Evolutionary conservation across 2,113 vertebrate species (phyloP), one percentile per base, ranked within the genome.

Genomic region (Oryzias celebensis): DNA sequence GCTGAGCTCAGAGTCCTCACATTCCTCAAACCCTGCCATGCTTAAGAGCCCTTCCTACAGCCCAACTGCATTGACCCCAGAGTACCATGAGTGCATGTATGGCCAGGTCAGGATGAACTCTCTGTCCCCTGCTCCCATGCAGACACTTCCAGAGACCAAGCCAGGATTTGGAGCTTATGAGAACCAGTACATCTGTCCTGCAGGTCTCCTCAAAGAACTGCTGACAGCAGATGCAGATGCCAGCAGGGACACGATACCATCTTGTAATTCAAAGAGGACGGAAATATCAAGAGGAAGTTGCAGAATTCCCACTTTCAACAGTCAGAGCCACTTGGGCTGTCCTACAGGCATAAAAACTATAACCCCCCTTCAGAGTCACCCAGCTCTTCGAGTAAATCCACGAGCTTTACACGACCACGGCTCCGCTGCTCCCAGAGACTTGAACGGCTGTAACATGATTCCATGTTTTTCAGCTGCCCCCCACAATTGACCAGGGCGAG

Each of bases 171-270:
- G 90, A 69, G 60, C 68, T 31, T 92, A 93, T 4, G 82, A 96
- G 67, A 92, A 77, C 78, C 95, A 93, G 65, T 98, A 94, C 56
- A 93, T 84, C 85, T 95, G 92, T 68, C 88, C 94, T 0, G 89
- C 94, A 0, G 96, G 95, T 42, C 95, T 98, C 68, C 86, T 98
- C 62, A 97, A 99, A 86, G 96, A 98, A 82, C 86, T 98, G 47
- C 92, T 98, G 54, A 95, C 94, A 23, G 91, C 93, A 0, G 95
- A 98, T 43, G 92, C 93, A 23, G 94, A 94, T 0, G 89, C 92
- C 0, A 92, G 92, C 52, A 90, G 87, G 2, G 94, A 95, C 28
- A 88, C 95, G 54, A 80, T 94, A 86, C 84, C 93, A 13, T 86
- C 92, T 0, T 91, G 93, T 56, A 94, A 96, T 24, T 28, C 89